Evolutionary conservation across 2,797 vertebrate genomes (phyloP), one percentile per base, ranked within the genome.

Genomic region (Crocidura indochinensis): DNA sequence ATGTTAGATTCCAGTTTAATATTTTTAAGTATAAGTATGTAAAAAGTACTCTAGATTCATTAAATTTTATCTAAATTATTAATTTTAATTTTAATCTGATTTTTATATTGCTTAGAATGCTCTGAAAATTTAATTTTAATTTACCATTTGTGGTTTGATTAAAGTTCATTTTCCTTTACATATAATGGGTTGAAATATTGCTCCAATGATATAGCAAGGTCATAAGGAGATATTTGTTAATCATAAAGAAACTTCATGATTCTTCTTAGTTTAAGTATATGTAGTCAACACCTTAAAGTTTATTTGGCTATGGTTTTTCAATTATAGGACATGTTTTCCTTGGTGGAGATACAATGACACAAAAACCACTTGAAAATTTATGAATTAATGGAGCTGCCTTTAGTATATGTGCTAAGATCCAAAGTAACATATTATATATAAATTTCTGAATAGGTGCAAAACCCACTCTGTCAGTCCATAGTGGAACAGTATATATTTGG

Each of bases 221-320:
- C 17, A 49, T 14, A 81, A 4, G 26, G 67, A 26, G 10, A 27
- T 29, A 47, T 82, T 91, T 53, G 10, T 67, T 84, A 49, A 73
- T 20, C 9, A 83, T 60, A 0, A 5, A 14, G 0, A 51, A 82
- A 17, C 2, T 47, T 86, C n/a, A 6, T 49, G 68, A 85, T 88
- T 90, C 26, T 38, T 72, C n/a, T 69, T 90, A 68, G 1, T 68
- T 72, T 82, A 72, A 87, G 49, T 75, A 7, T 87, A 67, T 60
- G 69, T 74, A 27, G 0, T 29, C 76, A 8, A 49, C 60, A 24
- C 44, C 60, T 89, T 87, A 29, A 81, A 65, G 3, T 79, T 24
- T 65, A 0, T 47, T 44, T 79, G 69, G 1, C 3, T 86, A 24
- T 0, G 76, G 5, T 53, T 80, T 7, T 56, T 53, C 0, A 85